These are phyloP conservation scores for Rhinoraja longicauda DNA, from an alignment of 2,797 vertebrate species.

Conservation along the genomic window DNA sequence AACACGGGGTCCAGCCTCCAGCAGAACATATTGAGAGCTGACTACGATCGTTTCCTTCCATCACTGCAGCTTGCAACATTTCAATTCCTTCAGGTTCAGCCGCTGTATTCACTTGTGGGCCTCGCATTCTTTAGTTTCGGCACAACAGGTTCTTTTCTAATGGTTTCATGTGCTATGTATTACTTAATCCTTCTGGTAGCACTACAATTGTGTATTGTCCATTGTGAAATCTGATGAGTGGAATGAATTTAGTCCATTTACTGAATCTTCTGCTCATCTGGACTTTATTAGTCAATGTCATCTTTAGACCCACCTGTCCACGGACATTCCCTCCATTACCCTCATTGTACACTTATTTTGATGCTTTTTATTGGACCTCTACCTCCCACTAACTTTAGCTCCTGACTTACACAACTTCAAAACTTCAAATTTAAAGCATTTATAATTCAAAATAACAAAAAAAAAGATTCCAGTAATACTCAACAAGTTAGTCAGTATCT, in stretches of 20 bases:
- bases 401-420: background rate
- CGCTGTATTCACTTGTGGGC: background rate
- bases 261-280: background rate
- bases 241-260: background rate
- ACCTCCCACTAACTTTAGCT: background rate
- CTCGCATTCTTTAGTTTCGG: background rate
- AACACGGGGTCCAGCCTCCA: background rate
- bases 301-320: background rate
- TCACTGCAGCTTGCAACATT: background rate
- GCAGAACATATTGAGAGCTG: background rate
- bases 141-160: background rate
- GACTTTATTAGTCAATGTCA: background rate
- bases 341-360: background rate
- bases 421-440: background rate
- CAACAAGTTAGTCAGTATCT: too few species aligned
- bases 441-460: background rate
- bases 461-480: too few species aligned
- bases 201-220: background rate
- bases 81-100: background rate
- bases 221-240: background rate
- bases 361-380: too few species aligned
- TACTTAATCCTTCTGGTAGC: background rate
- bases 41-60: background rate
- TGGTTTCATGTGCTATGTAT: background rate
- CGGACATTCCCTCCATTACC: background rate